Evolutionary conservation across 2,797 vertebrate species (phyloP).

Genomic region (Pipistrellus pipistrellus): DNA sequence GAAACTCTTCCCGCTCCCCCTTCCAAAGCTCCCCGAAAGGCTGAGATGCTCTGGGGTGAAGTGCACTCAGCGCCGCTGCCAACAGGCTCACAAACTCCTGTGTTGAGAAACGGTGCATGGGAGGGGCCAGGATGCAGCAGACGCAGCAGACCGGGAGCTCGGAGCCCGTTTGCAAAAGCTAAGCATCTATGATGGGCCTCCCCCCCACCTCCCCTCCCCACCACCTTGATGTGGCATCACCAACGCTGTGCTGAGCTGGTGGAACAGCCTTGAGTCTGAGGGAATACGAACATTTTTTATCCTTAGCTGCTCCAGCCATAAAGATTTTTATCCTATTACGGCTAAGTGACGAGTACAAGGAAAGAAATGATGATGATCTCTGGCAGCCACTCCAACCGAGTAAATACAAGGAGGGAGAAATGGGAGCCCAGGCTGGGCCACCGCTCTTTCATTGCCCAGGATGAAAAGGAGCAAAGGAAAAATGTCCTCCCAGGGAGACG

Average conservation of each 20-base stretch:
- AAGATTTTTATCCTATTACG: constrained; percentile 81
- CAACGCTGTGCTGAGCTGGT: constrained; percentile 36
- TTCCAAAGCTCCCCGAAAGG: background rate
- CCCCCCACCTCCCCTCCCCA: background rate
- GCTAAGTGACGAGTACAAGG: constrained; percentile 71
- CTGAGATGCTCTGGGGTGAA: background rate
- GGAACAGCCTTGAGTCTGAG: constrained; percentile 62
- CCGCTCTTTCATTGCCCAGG: constrained; percentile 77
- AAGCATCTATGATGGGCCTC: background rate
- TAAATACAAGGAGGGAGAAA: constrained; percentile 79
- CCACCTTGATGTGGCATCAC: constrained; percentile 42
- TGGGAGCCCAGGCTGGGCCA: background rate
- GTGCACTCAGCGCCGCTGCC: background rate
- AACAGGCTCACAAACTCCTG: constrained; percentile 46
- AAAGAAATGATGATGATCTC: constrained; percentile 78
- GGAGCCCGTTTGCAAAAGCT: constrained; percentile 49
- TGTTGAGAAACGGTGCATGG: constrained; percentile 14
- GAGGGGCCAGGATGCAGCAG: background rate
- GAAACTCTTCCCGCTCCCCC: background rate
- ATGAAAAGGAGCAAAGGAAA: constrained; percentile 35
- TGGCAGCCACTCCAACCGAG: constrained; percentile 69
- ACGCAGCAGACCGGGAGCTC: background rate
- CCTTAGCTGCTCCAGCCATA: constrained; percentile 63
- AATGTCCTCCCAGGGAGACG: constrained; percentile 70
- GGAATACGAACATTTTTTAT: constrained; percentile 69